Conservation (phyloP, 1,140 invertebrate genomes). For the Drosophila miranda region DNA sequence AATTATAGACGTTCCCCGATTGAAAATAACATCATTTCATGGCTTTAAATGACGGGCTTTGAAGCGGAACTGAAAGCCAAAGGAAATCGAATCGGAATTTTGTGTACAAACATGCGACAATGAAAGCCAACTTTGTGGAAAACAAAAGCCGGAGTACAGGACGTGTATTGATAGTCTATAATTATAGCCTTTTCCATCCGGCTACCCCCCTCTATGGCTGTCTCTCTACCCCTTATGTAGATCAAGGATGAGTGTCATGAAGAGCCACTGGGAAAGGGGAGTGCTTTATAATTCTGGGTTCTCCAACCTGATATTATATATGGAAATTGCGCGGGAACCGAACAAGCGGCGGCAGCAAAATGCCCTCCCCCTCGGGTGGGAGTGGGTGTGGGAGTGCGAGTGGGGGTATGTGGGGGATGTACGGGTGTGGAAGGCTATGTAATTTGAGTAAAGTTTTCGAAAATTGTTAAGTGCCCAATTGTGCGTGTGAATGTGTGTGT, state of each 20-base stretch:
- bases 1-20: constrained; percentile 54
- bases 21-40: constrained; percentile 67
- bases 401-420: constrained; percentile 3
- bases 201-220: no score
- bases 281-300: constrained; percentile 68
- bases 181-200: constrained; percentile 31
- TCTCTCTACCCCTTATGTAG: not conserved
- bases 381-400: not conserved
- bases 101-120: constrained; percentile 79
- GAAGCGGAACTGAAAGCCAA: not conserved
- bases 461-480: constrained; percentile 67
- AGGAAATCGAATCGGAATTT: constrained; percentile 41
- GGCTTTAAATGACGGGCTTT: constrained; percentile 31
- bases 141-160: constrained; percentile 46
- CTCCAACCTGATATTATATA: constrained; percentile 68
- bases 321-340: constrained; percentile 69
- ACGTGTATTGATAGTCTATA: constrained; percentile 30
- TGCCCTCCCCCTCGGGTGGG: not conserved
- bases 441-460: constrained; percentile 66
- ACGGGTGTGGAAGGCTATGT: constrained; percentile 59
- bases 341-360: constrained; percentile 40
- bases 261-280: constrained; percentile 5
- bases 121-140: constrained; percentile 74
- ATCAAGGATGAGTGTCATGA: constrained; percentile 69
- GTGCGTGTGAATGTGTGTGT: constrained; percentile 77